A percentile compares a stretch with the other conserved stretches of the same genome.
Evolutionary conservation across 2,113 vertebrate genomes (phyloP).

Genomic region (Mobula birostris): DNA sequence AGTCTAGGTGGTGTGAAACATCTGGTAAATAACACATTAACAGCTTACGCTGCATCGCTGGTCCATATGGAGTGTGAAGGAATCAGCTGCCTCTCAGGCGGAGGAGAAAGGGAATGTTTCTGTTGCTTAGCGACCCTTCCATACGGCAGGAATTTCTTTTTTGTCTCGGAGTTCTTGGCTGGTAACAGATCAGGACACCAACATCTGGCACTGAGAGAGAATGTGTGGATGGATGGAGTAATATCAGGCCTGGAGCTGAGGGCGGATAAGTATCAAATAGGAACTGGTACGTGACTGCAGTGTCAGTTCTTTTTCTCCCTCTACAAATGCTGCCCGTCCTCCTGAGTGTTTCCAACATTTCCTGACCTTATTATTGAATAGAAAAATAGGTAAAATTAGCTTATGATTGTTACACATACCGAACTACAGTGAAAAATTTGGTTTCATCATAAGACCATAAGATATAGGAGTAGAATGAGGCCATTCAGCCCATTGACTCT

Average conservation of each 20-base stretch:
- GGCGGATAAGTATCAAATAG: neutral
- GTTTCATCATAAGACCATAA: too few species aligned
- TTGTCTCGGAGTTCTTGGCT: neutral
- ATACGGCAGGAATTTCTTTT: neutral
- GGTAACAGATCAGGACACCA: neutral
- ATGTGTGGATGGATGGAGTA: neutral
- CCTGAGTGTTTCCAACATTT: neutral
- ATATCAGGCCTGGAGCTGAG: neutral
- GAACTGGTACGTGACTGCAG: neutral
- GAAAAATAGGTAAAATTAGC: too few species aligned
- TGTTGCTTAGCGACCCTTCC: neutral
- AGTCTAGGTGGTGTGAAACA: conserved; percentile 20
- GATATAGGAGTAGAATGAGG: too few species aligned
- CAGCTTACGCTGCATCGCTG: conserved; percentile 5
- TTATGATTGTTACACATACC: too few species aligned
- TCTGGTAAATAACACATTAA: conserved; percentile 20
- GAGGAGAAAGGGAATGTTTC: neutral
- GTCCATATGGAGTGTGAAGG: conserved; percentile 33
- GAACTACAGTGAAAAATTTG: too few species aligned
- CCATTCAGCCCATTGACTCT: too few species aligned
- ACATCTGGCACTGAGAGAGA: neutral
- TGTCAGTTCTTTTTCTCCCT: neutral
- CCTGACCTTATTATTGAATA: too few species aligned
- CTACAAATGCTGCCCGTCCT: neutral
- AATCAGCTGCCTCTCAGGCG: neutral